Percentiles rank a stretch among this genome's conserved stretches.
phyloP scores from a whole-genome alignment of 1,140 invertebrate species.

The Papilio aristodemus region DNA sequence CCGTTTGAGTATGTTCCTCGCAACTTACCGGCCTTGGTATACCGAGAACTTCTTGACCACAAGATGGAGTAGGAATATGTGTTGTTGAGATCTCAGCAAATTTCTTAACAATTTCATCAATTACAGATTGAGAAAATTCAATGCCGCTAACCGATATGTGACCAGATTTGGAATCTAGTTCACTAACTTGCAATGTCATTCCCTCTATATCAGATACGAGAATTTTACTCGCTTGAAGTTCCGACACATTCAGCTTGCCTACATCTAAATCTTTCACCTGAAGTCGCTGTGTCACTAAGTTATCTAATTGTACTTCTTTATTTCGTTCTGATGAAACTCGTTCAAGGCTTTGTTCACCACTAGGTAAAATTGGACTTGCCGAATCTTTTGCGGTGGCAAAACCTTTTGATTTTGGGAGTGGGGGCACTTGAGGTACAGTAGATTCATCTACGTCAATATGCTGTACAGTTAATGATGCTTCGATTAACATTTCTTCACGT shows the following conservation, averaged over 20 bases:
- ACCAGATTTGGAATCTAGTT: constrained; percentile 84
- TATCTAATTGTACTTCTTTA: constrained; percentile 68
- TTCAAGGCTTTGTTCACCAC: constrained; percentile 71
- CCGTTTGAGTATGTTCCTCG: constrained; percentile 77
- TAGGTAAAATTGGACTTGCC: constrained; percentile 41
- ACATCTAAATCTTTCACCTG: constrained; percentile 89
- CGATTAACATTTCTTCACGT: constrained; percentile 77
- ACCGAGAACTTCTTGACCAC: constrained; percentile 39
- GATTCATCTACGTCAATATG: constrained; percentile 68
- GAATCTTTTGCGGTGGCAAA: constrained; percentile 35
- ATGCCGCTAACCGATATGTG: constrained; percentile 84
- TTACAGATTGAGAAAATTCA: constrained; percentile 83
- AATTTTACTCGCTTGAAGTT: constrained; percentile 88
- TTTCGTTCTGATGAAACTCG: constrained; percentile 66
- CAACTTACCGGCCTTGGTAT: constrained; percentile 57
- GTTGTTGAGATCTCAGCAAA: constrained; percentile 74
- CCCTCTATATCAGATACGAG: constrained; percentile 89
- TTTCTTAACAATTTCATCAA: constrained; percentile 83
- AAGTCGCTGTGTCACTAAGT: constrained; percentile 80
- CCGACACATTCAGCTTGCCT: constrained; percentile 87
- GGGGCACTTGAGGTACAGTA: constrained; percentile 68
- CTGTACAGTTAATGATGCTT: constrained; percentile 81
- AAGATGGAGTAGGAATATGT: constrained; percentile 35
- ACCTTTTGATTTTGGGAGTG: constrained; percentile 61
- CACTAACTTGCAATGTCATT: constrained; percentile 84